A percentile compares a stretch with the other conserved stretches of the same genome.
Evolutionary conservation across 92 coral and sea anemone genomes (phyloP).

Genomic region (Meandrina meandrites): DNA sequence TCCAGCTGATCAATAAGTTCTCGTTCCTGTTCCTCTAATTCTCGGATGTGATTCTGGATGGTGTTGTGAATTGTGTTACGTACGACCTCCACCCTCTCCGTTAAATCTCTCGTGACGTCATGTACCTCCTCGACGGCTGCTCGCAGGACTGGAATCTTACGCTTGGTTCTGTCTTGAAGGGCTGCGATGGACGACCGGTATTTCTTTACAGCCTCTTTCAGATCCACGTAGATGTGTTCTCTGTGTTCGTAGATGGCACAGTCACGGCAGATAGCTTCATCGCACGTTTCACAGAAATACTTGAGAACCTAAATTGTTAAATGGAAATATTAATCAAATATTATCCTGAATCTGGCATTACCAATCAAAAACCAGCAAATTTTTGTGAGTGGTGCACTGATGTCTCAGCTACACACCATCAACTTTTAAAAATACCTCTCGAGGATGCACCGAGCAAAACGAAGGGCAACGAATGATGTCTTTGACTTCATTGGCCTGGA

Average conservation of each 20-base stretch:
- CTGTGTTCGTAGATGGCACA: conserved; percentile 93
- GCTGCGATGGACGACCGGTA: conserved; percentile 75
- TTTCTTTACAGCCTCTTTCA: conserved; percentile 82
- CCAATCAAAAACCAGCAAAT: too few relatives aligned
- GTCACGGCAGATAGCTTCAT: conserved; percentile 90
- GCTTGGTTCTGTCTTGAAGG: conserved; percentile 74
- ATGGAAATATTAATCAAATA: neutral
- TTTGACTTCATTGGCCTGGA: conserved; percentile 84
- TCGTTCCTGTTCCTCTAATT: conserved; percentile 76
- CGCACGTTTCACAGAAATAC: conserved; percentile 89
- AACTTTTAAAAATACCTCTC: conserved; percentile 57
- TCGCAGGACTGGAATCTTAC: conserved; percentile 80
- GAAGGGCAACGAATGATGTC: conserved; percentile 86
- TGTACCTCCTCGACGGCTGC: conserved; percentile 86
- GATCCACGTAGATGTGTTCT: conserved; percentile 85
- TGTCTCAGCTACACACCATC: too few relatives aligned
- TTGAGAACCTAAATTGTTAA: conserved; percentile 60
- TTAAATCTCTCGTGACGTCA: conserved; percentile 67
- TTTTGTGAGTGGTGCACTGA: too few relatives aligned
- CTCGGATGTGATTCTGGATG: conserved; percentile 77
- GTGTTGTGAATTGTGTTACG: conserved; percentile 76
- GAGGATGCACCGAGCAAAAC: conserved; percentile 83
- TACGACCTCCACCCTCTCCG: conserved; percentile 75
- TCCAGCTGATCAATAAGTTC: conserved; percentile 72
- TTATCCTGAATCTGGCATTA: neutral